These are phyloP conservation scores for Elmis aenea DNA, from an alignment of 2,888 invertebrate species.

Conservation along the genomic window DNA sequence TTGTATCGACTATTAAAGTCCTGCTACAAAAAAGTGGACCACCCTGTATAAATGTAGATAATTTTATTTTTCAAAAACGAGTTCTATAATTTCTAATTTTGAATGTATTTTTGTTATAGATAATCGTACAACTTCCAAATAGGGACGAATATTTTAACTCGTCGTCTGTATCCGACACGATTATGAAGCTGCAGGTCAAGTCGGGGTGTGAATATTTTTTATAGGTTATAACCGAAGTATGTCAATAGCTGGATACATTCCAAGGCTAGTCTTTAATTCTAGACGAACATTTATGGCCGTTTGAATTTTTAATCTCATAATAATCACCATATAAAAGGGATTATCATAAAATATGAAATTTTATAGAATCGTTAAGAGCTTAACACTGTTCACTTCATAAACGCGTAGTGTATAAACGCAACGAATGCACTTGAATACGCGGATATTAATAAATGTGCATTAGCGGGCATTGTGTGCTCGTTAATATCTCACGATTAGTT, in stretches of 20 bases:
- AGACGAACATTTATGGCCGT: constrained; percentile 17
- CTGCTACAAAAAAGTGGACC: no score
- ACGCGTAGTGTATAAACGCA: constrained; percentile 11
- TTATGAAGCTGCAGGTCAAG: no score
- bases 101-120: no score
- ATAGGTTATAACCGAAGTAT: not conserved
- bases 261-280: constrained; percentile 14
- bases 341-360: constrained; percentile 22
- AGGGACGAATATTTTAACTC: no score
- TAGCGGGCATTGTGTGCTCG: constrained; percentile 9
- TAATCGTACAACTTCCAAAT: no score
- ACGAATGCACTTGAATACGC: constrained; percentile 3
- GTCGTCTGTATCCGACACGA: no score
- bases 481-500: constrained; percentile 1
- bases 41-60: no score
- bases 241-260: constrained; percentile 1
- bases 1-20: no score
- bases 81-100: no score
- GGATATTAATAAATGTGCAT: constrained; percentile 7
- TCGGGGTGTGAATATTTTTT: no score
- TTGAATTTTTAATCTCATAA: constrained; percentile 16
- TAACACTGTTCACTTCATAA: constrained; percentile 18
- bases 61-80: no score
- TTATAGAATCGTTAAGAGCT: constrained; percentile 21
- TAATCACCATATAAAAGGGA: constrained; percentile 13